phyloP scores from a whole-genome alignment of 2,888 invertebrate species.

The Philopedon plagiatum region DNA sequence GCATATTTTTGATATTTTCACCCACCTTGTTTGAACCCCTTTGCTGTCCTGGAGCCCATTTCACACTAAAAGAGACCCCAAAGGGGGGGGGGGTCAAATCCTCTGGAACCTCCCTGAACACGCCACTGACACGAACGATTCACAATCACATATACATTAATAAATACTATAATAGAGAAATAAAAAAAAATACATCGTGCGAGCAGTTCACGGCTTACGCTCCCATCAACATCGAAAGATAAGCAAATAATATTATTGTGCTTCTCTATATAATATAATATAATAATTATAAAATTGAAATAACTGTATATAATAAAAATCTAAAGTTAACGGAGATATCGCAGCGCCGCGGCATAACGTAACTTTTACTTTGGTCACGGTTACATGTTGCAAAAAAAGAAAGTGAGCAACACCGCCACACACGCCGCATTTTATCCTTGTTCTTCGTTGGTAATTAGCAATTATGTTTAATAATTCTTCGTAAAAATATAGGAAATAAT shows the following conservation, averaged over 20 bases:
- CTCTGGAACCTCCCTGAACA: too few species aligned
- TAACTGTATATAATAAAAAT: constrained; percentile 20
- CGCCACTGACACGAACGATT: too few species aligned
- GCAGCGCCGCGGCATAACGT: constrained; percentile 14
- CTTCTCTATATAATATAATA: constrained; percentile 9
- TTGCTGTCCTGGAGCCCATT: too few species aligned
- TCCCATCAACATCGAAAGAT: not conserved
- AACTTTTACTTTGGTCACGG: constrained; percentile 39
- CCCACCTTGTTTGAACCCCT: too few species aligned
- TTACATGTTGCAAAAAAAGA: constrained; percentile 37
- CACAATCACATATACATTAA: too few species aligned
- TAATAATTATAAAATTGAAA: not conserved
- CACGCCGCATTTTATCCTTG: constrained; percentile 15
- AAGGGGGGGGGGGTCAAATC: too few species aligned
- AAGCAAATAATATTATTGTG: not conserved
- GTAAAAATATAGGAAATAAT: constrained; percentile 18
- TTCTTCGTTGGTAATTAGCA: constrained; percentile 13
- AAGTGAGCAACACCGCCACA: constrained; percentile 26
- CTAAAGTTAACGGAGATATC: constrained; percentile 11
- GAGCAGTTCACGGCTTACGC: not conserved
- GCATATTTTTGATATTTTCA: too few species aligned
- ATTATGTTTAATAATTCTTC: constrained; percentile 21
- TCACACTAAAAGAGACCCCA: too few species aligned
- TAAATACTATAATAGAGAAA: too few species aligned
- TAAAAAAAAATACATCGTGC: not conserved